Evolutionary conservation across 2,888 invertebrate genomes (phyloP), one percentile per base, ranked within the genome.

Genomic region (Altica lythri): DNA sequence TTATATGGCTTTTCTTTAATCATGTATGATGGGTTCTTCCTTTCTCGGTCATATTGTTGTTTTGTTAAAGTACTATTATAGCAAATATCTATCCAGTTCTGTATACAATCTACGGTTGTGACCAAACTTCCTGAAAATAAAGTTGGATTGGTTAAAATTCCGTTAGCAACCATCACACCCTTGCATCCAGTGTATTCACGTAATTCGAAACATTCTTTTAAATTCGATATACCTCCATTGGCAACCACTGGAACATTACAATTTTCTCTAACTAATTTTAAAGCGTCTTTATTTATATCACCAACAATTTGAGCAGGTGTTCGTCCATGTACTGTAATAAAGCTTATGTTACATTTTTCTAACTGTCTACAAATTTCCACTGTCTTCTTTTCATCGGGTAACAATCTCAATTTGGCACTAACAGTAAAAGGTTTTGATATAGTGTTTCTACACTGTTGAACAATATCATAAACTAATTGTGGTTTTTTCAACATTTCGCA

Each of bases 121-220:
- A 70, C 74, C 2, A 78, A 73, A 53, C 78, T 77, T 1, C 93
- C 94, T 62, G 86, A 83, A 75, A 90, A 99, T 62, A 99, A 73
- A 0, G 90, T 89, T 19, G 98, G 98, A 79, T 99, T 99, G 35
- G 87, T 83, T 25, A 99, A 80, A 13, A 99, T 79, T 1, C 92
- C 94, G 72, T 92, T 85, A 0, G 98, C 98, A 53, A 86, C 86
- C 98, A 99, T 99, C 0, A 97, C 83, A 76, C 94, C 97, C 70
- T 82, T 80, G 65, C 89, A 90, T 6, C 85, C 83, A 0, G 93
- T 89, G 52, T 74, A 67, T 29, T 83, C 75, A 61, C 86, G 82
- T 29, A 96, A 78, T 9, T 77, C 69, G 53, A 84, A 72, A 18
- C 90, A 92, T 73, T 90, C 90, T n/a, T 81, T 72, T 53, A 90